Base-by-base conservation (phyloP, 2,113 vertebrate genomes). In the Diphyllodes magnificus region DNA sequence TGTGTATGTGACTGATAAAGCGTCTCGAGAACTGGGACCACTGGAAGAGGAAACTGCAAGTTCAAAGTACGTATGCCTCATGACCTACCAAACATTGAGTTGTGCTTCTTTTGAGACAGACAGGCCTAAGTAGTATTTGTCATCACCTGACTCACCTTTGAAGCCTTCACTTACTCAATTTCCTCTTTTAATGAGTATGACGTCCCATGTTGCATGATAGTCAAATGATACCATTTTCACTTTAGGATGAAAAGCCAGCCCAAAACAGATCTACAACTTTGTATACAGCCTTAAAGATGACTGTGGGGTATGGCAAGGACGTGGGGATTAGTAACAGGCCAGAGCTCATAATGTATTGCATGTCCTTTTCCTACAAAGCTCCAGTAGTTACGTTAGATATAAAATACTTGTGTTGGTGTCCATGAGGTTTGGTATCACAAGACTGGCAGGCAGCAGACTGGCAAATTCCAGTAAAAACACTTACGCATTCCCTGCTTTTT, bases 11-110 rank as follows among this genome's bases (percentile, higher is more conserved):
- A 96, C 97, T 57, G 93, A 97, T 12, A 97, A 96, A 49, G 87
- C 96, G 1, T 72, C 97, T 85, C 94, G 51, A 45, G 97, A 92
- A 7, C 19, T 97, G 71, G 92, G 64, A 54, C 16, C 97, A 3
- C 73, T 96, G 85, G 97, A 97, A 6, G 96, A 97, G 75, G 97
- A 96, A 31, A 71, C 97, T 25, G 23, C 96, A 9, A 93, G 95
- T 85, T 95, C 97, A 15, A 98, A 97, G 98, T 98, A 94, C 2
- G 94, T 92, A 49, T 44, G n/a, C 18, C 25, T 44, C 37, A 8
- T 6, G 19, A 37, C 21, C n/a, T 75, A 7, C 19, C 28, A 35
- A 39, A 45, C 14, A 4, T 0, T 30, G 47, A 20, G 16, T 19
- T 70, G 54, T 18, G 35, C 69, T 44, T 23, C 45, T 33, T 13